These are phyloP conservation scores for Mactromeris polynyma DNA, from an alignment of 2,888 invertebrate genomes.

Conservation along the genomic window DNA sequence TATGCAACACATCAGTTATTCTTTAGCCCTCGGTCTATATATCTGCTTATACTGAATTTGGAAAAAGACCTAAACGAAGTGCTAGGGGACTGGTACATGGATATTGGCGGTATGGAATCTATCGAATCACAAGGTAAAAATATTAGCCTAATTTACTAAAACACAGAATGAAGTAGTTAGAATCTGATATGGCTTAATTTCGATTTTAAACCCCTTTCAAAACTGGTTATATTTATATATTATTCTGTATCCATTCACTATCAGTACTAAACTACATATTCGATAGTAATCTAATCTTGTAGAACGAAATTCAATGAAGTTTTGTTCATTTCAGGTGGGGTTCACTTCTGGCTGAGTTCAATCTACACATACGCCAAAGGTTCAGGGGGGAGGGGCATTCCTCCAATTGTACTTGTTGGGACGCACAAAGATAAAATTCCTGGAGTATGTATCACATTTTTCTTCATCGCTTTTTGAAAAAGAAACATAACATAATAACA, in stretches of 20 bases:
- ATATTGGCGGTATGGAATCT: conserved; percentile 43
- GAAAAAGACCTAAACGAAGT: conserved; percentile 46
- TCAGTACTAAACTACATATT: too few relatives aligned
- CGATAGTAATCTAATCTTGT: too few relatives aligned
- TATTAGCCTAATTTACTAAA: too few relatives aligned
- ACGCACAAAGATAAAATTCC: conserved; percentile 56
- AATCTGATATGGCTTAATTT: too few relatives aligned
- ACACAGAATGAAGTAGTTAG: too few relatives aligned
- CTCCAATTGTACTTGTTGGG: conserved; percentile 58
- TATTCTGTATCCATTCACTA: too few relatives aligned
- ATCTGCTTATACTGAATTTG: conserved; percentile 57
- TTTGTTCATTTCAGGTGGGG: conserved; percentile 45
- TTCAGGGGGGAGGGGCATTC: conserved; percentile 46
- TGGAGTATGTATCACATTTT: conserved; percentile 37
- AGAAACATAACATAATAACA: too few relatives aligned
- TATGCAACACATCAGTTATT: conserved; percentile 65
- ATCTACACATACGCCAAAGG: conserved; percentile 57
- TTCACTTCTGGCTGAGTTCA: conserved; percentile 61
- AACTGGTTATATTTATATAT: too few relatives aligned
- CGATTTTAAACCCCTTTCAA: too few relatives aligned
- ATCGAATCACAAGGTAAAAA: conserved; percentile 54
- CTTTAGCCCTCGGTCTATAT: conserved; percentile 62
- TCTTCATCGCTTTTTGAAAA: too few relatives aligned
- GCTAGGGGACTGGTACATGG: conserved; percentile 57
- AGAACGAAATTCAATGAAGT: too few relatives aligned